phyloP scores from a whole-genome alignment of 1,140 invertebrate genomes.

The Drosophila truncata region DNA sequence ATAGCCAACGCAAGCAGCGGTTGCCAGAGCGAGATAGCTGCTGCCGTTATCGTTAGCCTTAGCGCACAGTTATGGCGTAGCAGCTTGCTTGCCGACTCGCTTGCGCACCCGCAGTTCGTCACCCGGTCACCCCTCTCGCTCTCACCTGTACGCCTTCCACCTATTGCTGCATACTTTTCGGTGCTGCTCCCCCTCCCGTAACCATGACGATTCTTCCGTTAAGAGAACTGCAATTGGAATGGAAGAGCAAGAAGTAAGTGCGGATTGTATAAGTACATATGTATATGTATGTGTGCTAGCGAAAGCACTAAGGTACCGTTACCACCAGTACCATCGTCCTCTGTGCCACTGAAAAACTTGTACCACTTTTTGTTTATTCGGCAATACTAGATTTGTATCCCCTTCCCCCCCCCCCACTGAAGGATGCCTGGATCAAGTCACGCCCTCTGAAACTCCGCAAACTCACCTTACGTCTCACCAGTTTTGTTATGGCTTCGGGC shows the following conservation, averaged over 20 bases:
- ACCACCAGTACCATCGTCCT: background rate
- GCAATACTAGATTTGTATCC: constrained; percentile 4
- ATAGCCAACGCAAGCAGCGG: constrained; percentile 14
- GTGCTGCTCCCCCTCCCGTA: constrained; percentile 26
- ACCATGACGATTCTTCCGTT: constrained; percentile 1
- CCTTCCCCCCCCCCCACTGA: background rate
- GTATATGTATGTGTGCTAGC: no score
- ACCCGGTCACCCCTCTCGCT: constrained; percentile 3
- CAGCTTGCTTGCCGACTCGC: constrained; percentile 36
- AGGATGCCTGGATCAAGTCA: constrained; percentile 17
- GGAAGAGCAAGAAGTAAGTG: background rate
- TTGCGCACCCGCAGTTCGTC: constrained; percentile 29
- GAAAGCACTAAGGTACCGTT: constrained; percentile 7
- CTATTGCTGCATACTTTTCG: constrained; percentile 62
- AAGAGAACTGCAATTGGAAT: background rate
- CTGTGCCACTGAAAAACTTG: background rate
- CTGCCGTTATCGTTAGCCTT: constrained; percentile 63
- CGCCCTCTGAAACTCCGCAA: background rate
- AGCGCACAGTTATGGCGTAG: constrained; percentile 64
- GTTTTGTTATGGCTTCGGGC: constrained; percentile 11
- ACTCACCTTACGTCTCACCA: background rate
- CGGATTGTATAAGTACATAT: background rate
- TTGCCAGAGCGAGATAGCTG: constrained; percentile 15
- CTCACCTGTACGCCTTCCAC: background rate
- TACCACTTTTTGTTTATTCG: background rate